Base-by-base conservation (phyloP, 2,888 invertebrate species). In the Strigamia maritima region DNA sequence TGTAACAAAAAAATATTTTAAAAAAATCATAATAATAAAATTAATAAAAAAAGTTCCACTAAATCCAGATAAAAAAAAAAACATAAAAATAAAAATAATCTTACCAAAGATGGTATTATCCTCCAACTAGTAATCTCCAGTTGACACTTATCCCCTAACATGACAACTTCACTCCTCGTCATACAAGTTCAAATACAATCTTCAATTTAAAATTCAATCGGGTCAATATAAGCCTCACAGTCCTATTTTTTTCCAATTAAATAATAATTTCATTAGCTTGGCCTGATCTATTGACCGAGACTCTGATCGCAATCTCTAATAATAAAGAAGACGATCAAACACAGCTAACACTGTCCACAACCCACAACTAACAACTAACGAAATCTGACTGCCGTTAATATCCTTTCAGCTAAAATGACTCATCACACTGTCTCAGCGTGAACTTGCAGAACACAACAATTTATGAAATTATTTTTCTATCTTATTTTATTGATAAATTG, bases 231-330 rank as follows among this genome's bases (percentile, higher is more conserved):
- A 35, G 35, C 10, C 35, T 35, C 10, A n/a, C n/a, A 35, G 35
- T 35, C 35, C 35, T 35, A 35, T 35, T 35, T 35, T n/a, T n/a
- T 12, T 24, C 12, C 10, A 70, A 70, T 26, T 26, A 70, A 26
- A 0, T 12, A 26, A 12, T 26, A 70, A 26, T 70, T 70, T n/a
- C 28, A 26, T 28, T 70, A 8, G 54, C 8, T 70, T 70, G 70
- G 70, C 70, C 70, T 70, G 28, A 70, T 70, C 70, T 70, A 70
- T 70, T 70, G 70, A 70, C 70, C 70, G 70, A 26, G 70, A 70
- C 60, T 22, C 24, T 19, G 60, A 60, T 60, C n/a, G 12, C 14
- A 60, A 60, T 60, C 60, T 60, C 60, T 2, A 60, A 60, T n/a
- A n/a, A 24, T n/a, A 60, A 16, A 8, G 19, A 19, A 19, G n/a